Percentiles rank a stretch among this genome's conserved stretches.
Evolutionary conservation across 2,888 invertebrate genomes (phyloP).

Genomic region (Hyalella azteca): DNA sequence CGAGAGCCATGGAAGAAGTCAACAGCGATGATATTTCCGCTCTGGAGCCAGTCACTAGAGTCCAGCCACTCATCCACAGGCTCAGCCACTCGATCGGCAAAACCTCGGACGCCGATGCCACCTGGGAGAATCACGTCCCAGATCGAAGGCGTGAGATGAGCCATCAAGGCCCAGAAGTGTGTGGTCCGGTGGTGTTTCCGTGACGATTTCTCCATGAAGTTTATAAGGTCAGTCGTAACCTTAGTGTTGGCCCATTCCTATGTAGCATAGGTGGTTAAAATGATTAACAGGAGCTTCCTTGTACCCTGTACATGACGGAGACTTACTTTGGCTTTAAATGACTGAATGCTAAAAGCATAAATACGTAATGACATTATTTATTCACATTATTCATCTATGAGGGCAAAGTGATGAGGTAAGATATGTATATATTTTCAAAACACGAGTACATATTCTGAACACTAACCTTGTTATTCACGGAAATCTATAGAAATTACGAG

Average conservation of each 20-base stretch:
- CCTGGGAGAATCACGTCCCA: constrained; percentile 63
- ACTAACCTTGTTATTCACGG: too few species aligned
- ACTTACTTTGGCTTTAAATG: too few species aligned
- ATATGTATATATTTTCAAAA: too few species aligned
- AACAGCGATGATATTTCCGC: not conserved
- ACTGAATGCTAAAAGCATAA: too few species aligned
- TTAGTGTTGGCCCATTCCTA: constrained; percentile 54
- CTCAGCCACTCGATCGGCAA: constrained; percentile 61
- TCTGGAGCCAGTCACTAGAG: not conserved
- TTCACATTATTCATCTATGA: too few species aligned
- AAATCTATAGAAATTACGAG: too few species aligned
- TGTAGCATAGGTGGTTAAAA: too few species aligned
- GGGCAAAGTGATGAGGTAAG: too few species aligned
- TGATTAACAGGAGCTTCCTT: too few species aligned
- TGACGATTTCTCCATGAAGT: constrained; percentile 47
- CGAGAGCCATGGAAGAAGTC: constrained; percentile 22
- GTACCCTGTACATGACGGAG: too few species aligned
- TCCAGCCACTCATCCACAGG: not conserved
- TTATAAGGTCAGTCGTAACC: constrained; percentile 44
- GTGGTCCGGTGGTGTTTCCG: constrained; percentile 40
- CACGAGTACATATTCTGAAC: too few species aligned
- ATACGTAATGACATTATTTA: too few species aligned
- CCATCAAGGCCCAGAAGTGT: constrained; percentile 65
- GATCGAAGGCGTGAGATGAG: constrained; percentile 67
- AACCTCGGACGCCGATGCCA: constrained; percentile 64